These are phyloP conservation scores for Lochmaea capreae DNA, from an alignment of 2,888 invertebrate genomes.

Conservation along the genomic window DNA sequence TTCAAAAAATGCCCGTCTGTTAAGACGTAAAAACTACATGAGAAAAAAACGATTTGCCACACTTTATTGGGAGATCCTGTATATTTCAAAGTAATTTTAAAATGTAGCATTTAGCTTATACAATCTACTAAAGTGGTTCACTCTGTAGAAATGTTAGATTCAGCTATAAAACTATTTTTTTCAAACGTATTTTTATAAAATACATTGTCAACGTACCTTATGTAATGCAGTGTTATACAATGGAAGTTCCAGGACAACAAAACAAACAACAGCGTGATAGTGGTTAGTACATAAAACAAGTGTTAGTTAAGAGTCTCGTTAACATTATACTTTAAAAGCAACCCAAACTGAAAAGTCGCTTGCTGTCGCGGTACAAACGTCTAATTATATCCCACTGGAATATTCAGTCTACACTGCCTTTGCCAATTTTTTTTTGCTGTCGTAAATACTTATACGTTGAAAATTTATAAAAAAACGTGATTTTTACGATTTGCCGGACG, in stretches of 20 bases:
- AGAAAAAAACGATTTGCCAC: too few relatives aligned
- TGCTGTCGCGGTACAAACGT: conserved; percentile 15
- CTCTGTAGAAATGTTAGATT: too few relatives aligned
- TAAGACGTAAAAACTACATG: too few relatives aligned
- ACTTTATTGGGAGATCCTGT: too few relatives aligned
- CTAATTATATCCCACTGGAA: conserved; percentile 22
- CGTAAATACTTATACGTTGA: conserved; percentile 5
- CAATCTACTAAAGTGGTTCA: too few relatives aligned
- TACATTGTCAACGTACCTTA: conserved; percentile 9
- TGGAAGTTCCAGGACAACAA: conserved; percentile 1
- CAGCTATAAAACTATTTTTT: neutral
- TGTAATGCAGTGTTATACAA: neutral
- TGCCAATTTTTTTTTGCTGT: conserved; percentile 21
- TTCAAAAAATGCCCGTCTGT: too few relatives aligned
- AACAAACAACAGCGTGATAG: conserved; percentile 9
- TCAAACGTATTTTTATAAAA: neutral
- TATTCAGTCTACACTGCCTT: neutral
- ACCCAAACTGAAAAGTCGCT: neutral
- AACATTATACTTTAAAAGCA: conserved; percentile 7
- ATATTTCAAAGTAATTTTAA: too few relatives aligned
- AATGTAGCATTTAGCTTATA: too few relatives aligned
- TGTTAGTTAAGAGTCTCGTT: conserved; percentile 15
- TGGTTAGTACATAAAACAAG: conserved; percentile 16
- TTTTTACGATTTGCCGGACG: neutral
- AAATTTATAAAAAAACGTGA: neutral